Evolutionary conservation across 2,888 invertebrate species (phyloP), one percentile per base, ranked within the genome.

Genomic region (Drosophila formosana): DNA sequence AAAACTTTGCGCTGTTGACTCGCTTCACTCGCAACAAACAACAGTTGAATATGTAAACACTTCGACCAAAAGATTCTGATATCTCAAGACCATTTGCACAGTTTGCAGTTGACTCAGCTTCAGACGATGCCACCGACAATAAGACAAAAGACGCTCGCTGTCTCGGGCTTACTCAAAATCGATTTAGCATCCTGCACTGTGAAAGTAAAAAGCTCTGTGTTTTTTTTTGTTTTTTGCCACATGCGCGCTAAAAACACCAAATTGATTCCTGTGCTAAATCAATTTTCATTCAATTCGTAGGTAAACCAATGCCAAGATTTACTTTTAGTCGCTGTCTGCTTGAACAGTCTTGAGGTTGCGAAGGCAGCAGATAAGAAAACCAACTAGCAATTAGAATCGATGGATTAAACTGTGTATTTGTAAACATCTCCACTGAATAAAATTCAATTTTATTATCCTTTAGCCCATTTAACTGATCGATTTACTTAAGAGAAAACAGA

Each of bases 31-130:
- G 39, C 39, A 41, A 30, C 45, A 46, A 51, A 46, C 34, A 66
- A 46, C 58, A 49, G 57, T 43, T 67, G 68, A 34, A 30, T 49
- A 30, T 28, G 26, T 30, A 41, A 41, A 5, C 49, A 50, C n/a
- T 30, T 26, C 18, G 49, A 28, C n/a, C 50, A 18, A 39, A 37
- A 50, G 45, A 69, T 37, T 49, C 37, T 18, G 49, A 18, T 41
- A 34, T 34, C 26, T 57, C 3, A 46, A 57, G 23, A 30, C 13
- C 30, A 30, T 41, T 58, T 58, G 53, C 11, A 9, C 0, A 18
- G 18, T 41, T 13, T 41, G 53, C 4, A 3, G 26, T 13, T n/a
- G 39, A 7, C 28, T 23, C 9, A 39, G 39, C 8, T 30, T 13
- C n/a, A 28, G 4, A 1, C 6, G 18, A 13, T 8, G 18, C 4